These are phyloP conservation scores for Centroberyx gerrardi DNA, from an alignment of 2,797 vertebrate species.

Conservation along the genomic window DNA sequence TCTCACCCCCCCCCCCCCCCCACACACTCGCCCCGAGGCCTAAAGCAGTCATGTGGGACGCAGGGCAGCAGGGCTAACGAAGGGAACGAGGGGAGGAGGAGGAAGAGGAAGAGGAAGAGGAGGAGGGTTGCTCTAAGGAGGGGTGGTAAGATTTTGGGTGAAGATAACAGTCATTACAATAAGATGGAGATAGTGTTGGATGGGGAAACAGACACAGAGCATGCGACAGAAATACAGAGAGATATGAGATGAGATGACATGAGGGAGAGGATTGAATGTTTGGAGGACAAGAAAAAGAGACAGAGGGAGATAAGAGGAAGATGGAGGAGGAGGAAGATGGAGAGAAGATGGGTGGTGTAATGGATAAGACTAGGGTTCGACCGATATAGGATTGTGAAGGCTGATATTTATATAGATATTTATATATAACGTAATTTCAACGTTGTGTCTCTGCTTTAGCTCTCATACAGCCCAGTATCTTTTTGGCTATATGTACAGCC, in stretches of 20 bases:
- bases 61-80: slow-evolving; percentile 28
- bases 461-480: too few relatives aligned
- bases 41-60: slow-evolving; percentile 44
- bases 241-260: not conserved
- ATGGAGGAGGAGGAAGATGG: too few relatives aligned
- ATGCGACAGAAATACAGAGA: not conserved
- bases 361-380: too few relatives aligned
- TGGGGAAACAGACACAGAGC: not conserved
- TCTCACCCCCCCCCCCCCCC: not conserved
- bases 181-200: slow-evolving; percentile 12
- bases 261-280: not conserved
- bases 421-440: too few relatives aligned
- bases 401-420: too few relatives aligned
- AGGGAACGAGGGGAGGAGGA: not conserved
- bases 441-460: too few relatives aligned
- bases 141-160: slow-evolving; percentile 21
- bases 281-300: not conserved
- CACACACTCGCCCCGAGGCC: slow-evolving; percentile 29
- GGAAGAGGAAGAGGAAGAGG: slow-evolving; percentile 30
- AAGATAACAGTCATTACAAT: slow-evolving; percentile 8
- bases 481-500: too few relatives aligned
- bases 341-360: too few relatives aligned
- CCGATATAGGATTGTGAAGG: too few relatives aligned
- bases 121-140: slow-evolving; percentile 4
- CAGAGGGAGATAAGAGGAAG: not conserved